These are phyloP conservation scores for Percina caprodes DNA, from an alignment of 2,113 vertebrate genomes.

Conservation along the genomic window DNA sequence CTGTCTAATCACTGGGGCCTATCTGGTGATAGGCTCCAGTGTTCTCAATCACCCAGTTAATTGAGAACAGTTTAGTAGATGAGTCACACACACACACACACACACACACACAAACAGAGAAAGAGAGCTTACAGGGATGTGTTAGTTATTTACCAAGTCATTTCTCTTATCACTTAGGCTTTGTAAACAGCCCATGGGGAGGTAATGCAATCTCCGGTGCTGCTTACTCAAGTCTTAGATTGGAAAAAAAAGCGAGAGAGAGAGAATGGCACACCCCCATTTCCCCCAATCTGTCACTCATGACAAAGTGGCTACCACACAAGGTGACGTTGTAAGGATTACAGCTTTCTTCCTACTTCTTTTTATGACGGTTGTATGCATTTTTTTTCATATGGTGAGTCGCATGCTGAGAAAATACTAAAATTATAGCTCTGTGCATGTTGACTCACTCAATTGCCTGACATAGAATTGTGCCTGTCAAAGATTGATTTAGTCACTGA, in stretches of 20 bases:
- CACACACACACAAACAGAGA: conserved; percentile 23
- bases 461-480: conserved; percentile 53
- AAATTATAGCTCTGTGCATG: conserved; percentile 34
- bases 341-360: conserved; percentile 13
- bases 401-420: conserved; percentile 17
- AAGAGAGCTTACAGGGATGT: conserved; percentile 68
- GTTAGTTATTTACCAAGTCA: conserved; percentile 80
- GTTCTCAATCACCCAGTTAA: conserved; percentile 78
- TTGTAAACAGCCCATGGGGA: conserved; percentile 81
- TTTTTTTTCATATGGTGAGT: conserved; percentile 28
- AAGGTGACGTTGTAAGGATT: conserved; percentile 34
- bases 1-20: conserved; percentile 72
- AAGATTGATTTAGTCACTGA: conserved; percentile 79
- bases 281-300: conserved; percentile 58
- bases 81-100: conserved; percentile 56
- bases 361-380: conserved; percentile 26
- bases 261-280: conserved; percentile 4
- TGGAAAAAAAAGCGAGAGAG: conserved; percentile 5
- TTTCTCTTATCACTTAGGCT: conserved; percentile 81
- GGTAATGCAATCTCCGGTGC: conserved; percentile 76
- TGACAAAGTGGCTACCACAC: conserved; percentile 44
- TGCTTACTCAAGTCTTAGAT: conserved; percentile 71
- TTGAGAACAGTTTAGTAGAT: conserved; percentile 79
- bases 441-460: conserved; percentile 45
- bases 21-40: conserved; percentile 71